A percentile compares a stretch with the other conserved stretches of the same genome.
Evolutionary conservation across 2,797 vertebrate species (phyloP).

Genomic region (Notolepis coatsorum): DNA sequence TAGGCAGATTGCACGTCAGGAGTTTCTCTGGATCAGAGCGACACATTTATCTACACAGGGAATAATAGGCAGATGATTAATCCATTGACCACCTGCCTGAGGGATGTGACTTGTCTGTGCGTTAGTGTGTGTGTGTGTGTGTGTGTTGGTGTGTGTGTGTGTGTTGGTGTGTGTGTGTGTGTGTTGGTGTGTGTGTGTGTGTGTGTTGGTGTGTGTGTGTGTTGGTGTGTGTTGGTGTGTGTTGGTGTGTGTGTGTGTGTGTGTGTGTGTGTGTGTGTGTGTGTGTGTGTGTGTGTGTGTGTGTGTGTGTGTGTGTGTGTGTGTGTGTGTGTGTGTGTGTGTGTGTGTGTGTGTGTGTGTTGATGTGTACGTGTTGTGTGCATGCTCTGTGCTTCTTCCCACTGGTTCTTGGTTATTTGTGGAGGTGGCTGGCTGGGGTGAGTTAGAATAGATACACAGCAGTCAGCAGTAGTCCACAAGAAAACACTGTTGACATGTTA

Average conservation of each 20-base stretch:
- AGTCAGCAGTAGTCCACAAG: too few relatives aligned
- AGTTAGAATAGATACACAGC: too few relatives aligned
- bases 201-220: background rate
- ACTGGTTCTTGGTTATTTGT: too few relatives aligned
- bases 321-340: background rate
- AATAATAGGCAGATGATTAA: slow-evolving; percentile 26
- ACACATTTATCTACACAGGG: slow-evolving; percentile 28
- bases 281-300: background rate
- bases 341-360: background rate
- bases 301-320: background rate
- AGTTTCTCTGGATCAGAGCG: slow-evolving; percentile 46
- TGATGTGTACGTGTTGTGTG: background rate
- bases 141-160: background rate
- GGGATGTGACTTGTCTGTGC: too few relatives aligned
- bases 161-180: background rate
- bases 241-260: background rate
- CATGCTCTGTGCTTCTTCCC: background rate
- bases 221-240: background rate
- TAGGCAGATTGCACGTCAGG: slow-evolving; percentile 29
- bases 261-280: background rate
- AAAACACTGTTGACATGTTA: too few relatives aligned
- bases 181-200: background rate
- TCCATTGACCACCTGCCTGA: slow-evolving; percentile 18
- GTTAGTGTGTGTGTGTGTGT: slow-evolving; percentile 8
- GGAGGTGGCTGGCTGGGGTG: too few relatives aligned